A percentile compares a stretch with the other conserved stretches of the same genome.
These are phyloP conservation scores for Onychostoma macrolepis DNA, from an alignment of 2,113 vertebrate species.

Conservation along the genomic window DNA sequence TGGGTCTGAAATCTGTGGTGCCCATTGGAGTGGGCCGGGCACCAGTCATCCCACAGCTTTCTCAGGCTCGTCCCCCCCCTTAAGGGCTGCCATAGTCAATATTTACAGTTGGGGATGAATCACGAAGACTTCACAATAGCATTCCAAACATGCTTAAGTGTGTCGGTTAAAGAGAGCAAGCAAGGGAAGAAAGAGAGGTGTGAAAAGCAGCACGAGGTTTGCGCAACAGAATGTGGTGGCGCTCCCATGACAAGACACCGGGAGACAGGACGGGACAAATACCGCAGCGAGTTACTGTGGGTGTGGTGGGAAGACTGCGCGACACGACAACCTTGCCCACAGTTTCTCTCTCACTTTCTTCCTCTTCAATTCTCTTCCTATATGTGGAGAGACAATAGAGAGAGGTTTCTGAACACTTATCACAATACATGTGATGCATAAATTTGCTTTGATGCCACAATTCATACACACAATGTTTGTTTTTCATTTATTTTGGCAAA, in stretches of 20 bases:
- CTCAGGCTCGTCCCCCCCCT: constrained; percentile 53
- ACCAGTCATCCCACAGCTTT: constrained; percentile 53
- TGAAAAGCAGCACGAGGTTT: constrained; percentile 58
- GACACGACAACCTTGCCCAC: constrained; percentile 27
- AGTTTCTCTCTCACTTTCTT: not conserved
- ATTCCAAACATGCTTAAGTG: constrained; percentile 71
- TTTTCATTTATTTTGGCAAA: not conserved
- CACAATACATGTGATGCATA: not conserved
- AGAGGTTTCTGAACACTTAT: no score
- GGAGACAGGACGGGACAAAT: constrained; percentile 51
- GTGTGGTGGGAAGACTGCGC: constrained; percentile 40
- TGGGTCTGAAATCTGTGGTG: constrained; percentile 12
- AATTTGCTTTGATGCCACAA: not conserved
- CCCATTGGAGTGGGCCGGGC: not conserved
- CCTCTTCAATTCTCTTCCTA: not conserved
- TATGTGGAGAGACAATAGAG: not conserved
- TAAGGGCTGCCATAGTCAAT: constrained; percentile 68
- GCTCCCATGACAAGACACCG: constrained; percentile 67
- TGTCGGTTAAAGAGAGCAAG: constrained; percentile 63
- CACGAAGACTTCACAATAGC: constrained; percentile 74
- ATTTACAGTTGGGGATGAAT: constrained; percentile 77
- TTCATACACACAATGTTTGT: not conserved
- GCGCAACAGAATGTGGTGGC: constrained; percentile 62
- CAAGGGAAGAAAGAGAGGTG: constrained; percentile 49
- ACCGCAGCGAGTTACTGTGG: constrained; percentile 20